Conservation (phyloP, 2,797 vertebrate species). For the Kryptolebias ocellatus region DNA sequence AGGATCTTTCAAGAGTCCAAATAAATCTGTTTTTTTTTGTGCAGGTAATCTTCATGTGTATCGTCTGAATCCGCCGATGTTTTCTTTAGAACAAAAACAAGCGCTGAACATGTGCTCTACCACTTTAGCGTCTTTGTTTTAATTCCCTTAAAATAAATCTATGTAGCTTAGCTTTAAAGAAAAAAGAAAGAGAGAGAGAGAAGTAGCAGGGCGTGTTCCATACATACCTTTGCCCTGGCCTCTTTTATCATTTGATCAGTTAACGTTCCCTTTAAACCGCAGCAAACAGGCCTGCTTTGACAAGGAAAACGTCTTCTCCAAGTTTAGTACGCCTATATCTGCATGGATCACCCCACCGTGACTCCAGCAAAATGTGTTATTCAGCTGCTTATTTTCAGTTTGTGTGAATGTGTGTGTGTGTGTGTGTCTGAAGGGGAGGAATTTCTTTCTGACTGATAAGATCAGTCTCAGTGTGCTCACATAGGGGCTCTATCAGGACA, state of each 20-base stretch:
- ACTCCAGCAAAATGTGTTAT: constrained; percentile 50
- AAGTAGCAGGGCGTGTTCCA: constrained; percentile 70
- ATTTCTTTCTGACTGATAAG: constrained; percentile 76
- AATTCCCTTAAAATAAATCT: constrained; percentile 44
- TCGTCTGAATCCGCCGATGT: constrained; percentile 51
- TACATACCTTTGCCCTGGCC: constrained; percentile 73
- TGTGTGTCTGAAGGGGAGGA: constrained; percentile 55
- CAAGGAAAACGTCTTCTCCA: constrained; percentile 56
- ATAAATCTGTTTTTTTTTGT: constrained; percentile 38
- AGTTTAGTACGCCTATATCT: constrained; percentile 48
- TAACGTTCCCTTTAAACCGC: constrained; percentile 66
- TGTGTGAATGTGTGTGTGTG: constrained; percentile 30
- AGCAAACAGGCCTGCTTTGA: constrained; percentile 52
- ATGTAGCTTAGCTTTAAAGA: constrained; percentile 41
- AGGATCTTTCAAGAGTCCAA: constrained; percentile 41
- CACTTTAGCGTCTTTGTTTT: constrained; percentile 48
- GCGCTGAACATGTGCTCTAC: constrained; percentile 30
- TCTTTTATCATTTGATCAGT: constrained; percentile 76
- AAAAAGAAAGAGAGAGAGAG: constrained; percentile 5
- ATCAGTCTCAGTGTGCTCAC: constrained; percentile 67
- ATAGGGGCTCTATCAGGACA: constrained; percentile 72
- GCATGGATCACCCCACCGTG: constrained; percentile 31
- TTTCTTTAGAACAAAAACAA: constrained; percentile 60
- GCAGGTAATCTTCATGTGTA: constrained; percentile 47
- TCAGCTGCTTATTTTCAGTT: constrained; percentile 51